Evolutionary conservation across 2,888 invertebrate genomes (phyloP).

Genomic region (Gnatocerus cornutus): DNA sequence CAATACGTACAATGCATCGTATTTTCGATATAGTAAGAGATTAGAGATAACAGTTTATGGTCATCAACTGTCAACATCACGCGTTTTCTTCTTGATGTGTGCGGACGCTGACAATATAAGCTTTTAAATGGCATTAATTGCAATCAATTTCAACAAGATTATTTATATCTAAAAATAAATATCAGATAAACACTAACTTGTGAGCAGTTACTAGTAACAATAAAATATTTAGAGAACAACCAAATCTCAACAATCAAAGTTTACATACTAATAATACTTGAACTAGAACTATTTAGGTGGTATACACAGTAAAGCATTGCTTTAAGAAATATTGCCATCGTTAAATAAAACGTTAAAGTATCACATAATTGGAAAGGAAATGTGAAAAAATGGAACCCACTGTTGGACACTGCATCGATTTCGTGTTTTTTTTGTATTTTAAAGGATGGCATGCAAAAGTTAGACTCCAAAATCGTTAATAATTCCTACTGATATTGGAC

Average conservation of each 20-base stretch:
- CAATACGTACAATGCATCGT: not conserved
- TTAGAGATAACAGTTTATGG: constrained; percentile 1
- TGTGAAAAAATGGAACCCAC: not conserved
- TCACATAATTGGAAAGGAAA: not conserved
- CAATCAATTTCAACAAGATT: constrained; percentile 36
- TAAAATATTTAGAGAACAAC: constrained; percentile 14
- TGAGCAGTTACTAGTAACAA: constrained; percentile 34
- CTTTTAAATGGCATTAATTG: no score
- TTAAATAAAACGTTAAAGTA: not conserved
- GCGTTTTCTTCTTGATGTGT: not conserved
- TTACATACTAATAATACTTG: constrained; percentile 2
- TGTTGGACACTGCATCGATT: constrained; percentile 2
- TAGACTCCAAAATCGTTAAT: no score
- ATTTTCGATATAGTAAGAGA: not conserved
- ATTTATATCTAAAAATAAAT: constrained; percentile 42
- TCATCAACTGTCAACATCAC: constrained; percentile 1
- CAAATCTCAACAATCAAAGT: constrained; percentile 13
- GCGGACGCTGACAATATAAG: not conserved
- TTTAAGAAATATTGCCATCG: constrained; percentile 55
- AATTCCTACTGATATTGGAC: no score
- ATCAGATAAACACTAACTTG: constrained; percentile 38
- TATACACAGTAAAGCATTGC: constrained; percentile 22
- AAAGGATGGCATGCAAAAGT: no score
- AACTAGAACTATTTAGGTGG: not conserved
- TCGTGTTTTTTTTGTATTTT: not conserved